A percentile compares a stretch with the other conserved stretches of the same genome.
These are phyloP conservation scores for Junonia oenone DNA, from an alignment of 2,888 invertebrate species.

Conservation along the genomic window DNA sequence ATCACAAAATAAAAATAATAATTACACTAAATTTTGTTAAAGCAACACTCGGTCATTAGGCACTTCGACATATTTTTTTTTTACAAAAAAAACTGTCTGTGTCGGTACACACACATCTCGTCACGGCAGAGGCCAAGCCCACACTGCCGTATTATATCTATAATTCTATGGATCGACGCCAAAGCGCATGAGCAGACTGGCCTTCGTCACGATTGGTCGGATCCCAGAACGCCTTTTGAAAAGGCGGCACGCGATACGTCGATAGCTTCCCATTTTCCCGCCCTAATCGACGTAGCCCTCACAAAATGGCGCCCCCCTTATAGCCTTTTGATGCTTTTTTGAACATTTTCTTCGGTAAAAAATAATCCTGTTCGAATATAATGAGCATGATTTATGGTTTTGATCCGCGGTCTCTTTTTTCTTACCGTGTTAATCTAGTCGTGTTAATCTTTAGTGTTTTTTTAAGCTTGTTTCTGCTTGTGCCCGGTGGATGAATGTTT, in stretches of 20 bases:
- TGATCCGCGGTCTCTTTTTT: slow-evolving; percentile 63
- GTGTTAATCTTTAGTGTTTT: slow-evolving; percentile 71
- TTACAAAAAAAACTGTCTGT: slow-evolving; percentile 43
- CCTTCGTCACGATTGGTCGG: slow-evolving; percentile 53
- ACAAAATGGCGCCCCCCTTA: slow-evolving; percentile 76
- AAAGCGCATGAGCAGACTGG: slow-evolving; percentile 68
- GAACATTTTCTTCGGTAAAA: slow-evolving; percentile 75
- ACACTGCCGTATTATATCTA: slow-evolving; percentile 74
- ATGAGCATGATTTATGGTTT: slow-evolving; percentile 79
- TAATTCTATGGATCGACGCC: slow-evolving; percentile 71
- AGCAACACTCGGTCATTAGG: slow-evolving; percentile 50
- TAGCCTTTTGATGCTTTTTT: slow-evolving; percentile 76
- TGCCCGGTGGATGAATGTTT: slow-evolving; percentile 26
- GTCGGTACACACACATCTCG: slow-evolving; percentile 46
- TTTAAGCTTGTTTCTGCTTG: slow-evolving; percentile 45
- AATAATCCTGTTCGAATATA: slow-evolving; percentile 78
- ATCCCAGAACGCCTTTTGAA: slow-evolving; percentile 61
- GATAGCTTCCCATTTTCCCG: slow-evolving; percentile 57
- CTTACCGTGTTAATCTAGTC: slow-evolving; percentile 58
- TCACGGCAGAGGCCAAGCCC: slow-evolving; percentile 66
- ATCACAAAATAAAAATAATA: slow-evolving; percentile 51
- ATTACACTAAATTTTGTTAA: slow-evolving; percentile 43
- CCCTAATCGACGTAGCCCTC: slow-evolving; percentile 64
- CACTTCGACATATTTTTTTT: slow-evolving; percentile 64
- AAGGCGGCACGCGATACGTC: slow-evolving; percentile 47